Evolutionary conservation across 2,888 invertebrate species (phyloP), one percentile per base, ranked within the genome.

Genomic region (Hoplodrina ambigua): DNA sequence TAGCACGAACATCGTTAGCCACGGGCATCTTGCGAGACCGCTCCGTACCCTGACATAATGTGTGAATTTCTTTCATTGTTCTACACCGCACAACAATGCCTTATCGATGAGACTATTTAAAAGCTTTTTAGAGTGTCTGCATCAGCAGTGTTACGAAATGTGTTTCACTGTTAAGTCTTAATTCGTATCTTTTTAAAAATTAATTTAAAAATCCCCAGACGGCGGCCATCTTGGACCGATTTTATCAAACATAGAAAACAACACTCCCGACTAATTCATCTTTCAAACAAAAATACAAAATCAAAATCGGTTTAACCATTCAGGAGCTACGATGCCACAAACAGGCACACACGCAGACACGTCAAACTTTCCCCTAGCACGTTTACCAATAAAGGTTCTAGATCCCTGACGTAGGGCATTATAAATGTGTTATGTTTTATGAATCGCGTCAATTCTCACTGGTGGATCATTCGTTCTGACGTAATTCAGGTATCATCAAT

Each of bases 21-120:
- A 68, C 62, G 63, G 62, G 69, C 71, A 73, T 72, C 75, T 85
- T 82, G 78, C 75, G 74, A 76, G 80, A 75, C 64, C 75, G 59
- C 57, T 58, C 72, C 69, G 75, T 19, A 60, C 62, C 70, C 64
- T 83, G 85, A 84, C 85, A 85, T 87, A 87, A 85, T 87, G 89
- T 89, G 89, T 80, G 89, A 88, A 87, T 85, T 87, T 85, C 81
- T 78, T 83, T 85, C 85, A 87, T 88, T 88, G 86, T 88, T 87
- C 78, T 76, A 57, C 65, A 67, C 54, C 74, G 65, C 54, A 70
- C 59, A 75, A 78, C 78, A 79, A 80, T 76, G 66, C 72, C 69
- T 70, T 75, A 80, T 78, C 75, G 69, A 78, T 77, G 78, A 79
- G 76, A 81, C 74, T 74, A 77, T 81, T 67, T 69, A 85, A 80